Evolutionary conservation across 2,797 vertebrate genomes (phyloP).

Genomic region (Sparus aurata): DNA sequence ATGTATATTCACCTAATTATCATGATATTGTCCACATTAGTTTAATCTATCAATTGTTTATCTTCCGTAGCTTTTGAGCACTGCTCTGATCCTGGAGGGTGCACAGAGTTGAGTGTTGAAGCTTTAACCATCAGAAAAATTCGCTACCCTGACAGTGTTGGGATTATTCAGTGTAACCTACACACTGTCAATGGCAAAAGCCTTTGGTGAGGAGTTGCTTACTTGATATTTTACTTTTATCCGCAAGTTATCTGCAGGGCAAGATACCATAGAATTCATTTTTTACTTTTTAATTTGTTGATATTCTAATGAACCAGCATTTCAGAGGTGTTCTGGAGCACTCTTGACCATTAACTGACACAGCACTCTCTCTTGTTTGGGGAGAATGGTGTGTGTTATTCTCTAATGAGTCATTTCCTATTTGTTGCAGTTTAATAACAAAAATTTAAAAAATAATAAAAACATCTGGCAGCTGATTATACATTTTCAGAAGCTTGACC

Average conservation of each 20-base stretch:
- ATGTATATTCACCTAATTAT: no score
- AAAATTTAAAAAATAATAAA: background rate
- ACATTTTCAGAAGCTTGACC: rapidly evolving
- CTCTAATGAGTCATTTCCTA: background rate
- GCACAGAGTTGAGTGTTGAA: no score
- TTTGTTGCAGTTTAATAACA: background rate
- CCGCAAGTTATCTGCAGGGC: background rate
- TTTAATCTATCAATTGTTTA: background rate
- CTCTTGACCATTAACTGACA: background rate
- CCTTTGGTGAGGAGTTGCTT: no score
- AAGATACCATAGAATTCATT: background rate
- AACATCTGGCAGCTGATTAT: background rate
- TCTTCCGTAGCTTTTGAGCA: background rate
- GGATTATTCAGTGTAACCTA: background rate
- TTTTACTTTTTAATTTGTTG: background rate
- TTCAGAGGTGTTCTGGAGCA: background rate
- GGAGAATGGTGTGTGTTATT: background rate
- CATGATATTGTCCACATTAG: background rate
- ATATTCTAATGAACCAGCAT: background rate
- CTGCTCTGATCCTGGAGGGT: background rate
- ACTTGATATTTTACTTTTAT: background rate
- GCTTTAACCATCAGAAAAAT: background rate
- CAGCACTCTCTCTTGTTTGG: background rate
- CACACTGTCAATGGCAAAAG: background rate
- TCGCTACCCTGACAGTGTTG: background rate